phyloP scores from a whole-genome alignment of 2,797 vertebrate species.

The Prunella strophiata region DNA sequence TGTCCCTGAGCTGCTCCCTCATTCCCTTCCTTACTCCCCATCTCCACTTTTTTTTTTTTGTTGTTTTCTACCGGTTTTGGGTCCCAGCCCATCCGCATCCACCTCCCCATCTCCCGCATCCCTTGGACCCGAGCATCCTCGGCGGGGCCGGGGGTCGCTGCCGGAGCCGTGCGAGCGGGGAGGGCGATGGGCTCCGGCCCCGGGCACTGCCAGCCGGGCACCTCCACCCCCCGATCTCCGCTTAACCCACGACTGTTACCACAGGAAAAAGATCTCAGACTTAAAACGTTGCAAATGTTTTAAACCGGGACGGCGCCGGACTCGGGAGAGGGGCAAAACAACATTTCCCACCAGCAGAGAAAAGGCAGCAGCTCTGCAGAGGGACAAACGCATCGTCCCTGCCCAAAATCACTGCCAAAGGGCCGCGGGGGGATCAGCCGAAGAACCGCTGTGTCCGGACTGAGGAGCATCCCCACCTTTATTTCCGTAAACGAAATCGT shows the following conservation, averaged over 20 bases:
- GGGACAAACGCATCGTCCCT: not conserved
- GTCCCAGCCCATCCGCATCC: not conserved
- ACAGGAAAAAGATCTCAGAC: not conserved
- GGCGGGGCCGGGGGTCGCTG: not conserved
- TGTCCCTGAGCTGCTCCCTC: accelerated
- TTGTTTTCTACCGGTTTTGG: not conserved
- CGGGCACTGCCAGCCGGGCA: not conserved
- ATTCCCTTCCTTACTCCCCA: not conserved
- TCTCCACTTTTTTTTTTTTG: accelerated
- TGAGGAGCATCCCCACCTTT: not conserved
- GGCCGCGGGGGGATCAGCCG: not conserved
- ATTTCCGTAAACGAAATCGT: not conserved
- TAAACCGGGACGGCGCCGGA: not conserved
- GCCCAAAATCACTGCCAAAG: not conserved
- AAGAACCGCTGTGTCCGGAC: accelerated
- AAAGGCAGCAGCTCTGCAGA: not conserved
- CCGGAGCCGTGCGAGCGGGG: accelerated
- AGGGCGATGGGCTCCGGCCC: not conserved
- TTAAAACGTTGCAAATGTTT: accelerated
- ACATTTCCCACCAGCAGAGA: not conserved
- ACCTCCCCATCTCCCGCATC: not conserved
- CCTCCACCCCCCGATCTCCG: not conserved
- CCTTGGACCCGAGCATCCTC: not conserved
- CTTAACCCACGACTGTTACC: accelerated
- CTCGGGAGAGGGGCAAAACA: not conserved